Conservation (phyloP, 2,797 vertebrate genomes). For the Lepus oiostolus region DNA sequence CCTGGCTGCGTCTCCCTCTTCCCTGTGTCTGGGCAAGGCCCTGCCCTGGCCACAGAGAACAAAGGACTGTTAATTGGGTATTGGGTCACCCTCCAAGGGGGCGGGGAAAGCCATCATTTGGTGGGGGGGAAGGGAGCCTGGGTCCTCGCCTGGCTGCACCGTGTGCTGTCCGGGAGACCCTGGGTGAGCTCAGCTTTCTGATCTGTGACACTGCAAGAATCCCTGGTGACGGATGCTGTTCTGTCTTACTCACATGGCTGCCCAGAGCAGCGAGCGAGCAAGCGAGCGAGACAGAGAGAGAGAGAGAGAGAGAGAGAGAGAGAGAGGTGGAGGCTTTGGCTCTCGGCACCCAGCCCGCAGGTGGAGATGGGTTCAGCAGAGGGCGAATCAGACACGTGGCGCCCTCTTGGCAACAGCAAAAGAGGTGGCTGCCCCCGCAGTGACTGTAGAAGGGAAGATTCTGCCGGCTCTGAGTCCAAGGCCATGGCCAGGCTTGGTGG, state of each 20-base stretch:
- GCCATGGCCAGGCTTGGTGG: not conserved
- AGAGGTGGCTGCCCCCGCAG: too few species aligned
- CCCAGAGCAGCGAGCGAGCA: accelerated
- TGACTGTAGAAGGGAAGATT: not conserved
- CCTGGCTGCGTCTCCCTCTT: not conserved
- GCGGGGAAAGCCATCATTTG: not conserved
- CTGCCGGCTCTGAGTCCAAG: not conserved
- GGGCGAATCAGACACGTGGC: not conserved
- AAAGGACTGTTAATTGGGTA: not conserved
- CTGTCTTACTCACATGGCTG: not conserved
- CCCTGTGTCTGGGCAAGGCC: not conserved
- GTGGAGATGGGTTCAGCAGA: not conserved
- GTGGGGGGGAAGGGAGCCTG: not conserved
- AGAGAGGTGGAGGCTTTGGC: not conserved
- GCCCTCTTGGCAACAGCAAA: not conserved
- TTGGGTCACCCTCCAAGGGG: not conserved
- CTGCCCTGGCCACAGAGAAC: not conserved
- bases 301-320: too few species aligned
- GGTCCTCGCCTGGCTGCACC: not conserved
- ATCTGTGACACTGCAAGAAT: conserved; percentile 2
- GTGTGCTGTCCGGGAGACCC: not conserved
- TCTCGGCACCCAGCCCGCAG: accelerated
- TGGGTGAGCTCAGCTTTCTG: conserved; percentile 12
- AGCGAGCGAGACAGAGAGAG: not conserved
- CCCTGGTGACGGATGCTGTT: accelerated